A percentile compares a stretch with the other conserved stretches of the same genome.
These are phyloP conservation scores for Rapana venosa DNA, from an alignment of 2,888 invertebrate genomes.

Conservation along the genomic window DNA sequence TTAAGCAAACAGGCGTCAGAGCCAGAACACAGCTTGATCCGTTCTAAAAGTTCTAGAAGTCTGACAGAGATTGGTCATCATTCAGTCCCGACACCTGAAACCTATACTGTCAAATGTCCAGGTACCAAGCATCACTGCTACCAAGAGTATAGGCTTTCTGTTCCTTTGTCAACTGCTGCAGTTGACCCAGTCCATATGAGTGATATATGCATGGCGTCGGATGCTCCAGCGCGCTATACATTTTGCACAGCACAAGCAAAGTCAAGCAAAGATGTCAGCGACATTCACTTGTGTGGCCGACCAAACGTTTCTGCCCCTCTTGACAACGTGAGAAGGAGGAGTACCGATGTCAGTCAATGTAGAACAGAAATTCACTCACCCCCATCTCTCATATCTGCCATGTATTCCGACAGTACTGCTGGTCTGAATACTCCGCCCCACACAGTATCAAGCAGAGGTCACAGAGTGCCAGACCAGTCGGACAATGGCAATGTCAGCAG, in stretches of 20 bases:
- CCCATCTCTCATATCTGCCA: background rate
- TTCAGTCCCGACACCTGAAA: background rate
- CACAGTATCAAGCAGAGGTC: background rate
- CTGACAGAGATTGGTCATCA: background rate
- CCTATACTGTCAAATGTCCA: background rate
- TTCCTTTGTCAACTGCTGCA: background rate
- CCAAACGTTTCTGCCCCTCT: background rate
- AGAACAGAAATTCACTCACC: background rate
- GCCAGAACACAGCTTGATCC: background rate
- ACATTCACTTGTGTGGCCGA: background rate
- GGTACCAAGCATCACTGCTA: background rate
- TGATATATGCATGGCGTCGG: background rate
- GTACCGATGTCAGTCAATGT: background rate
- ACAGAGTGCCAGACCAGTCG: background rate
- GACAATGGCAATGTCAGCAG: no score
- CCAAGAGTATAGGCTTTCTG: background rate
- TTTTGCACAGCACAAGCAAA: background rate
- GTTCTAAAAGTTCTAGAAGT: background rate
- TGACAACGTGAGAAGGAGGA: background rate
- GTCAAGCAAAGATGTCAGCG: background rate
- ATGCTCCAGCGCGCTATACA: background rate
- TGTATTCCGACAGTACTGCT: background rate
- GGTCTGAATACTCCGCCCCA: background rate
- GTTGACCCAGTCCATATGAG: background rate
- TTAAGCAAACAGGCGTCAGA: background rate